A percentile compares a stretch with the other conserved stretches of the same genome.
These are phyloP conservation scores for Metridium senile DNA, from an alignment of 92 coral and sea anemone genomes.

Conservation along the genomic window DNA sequence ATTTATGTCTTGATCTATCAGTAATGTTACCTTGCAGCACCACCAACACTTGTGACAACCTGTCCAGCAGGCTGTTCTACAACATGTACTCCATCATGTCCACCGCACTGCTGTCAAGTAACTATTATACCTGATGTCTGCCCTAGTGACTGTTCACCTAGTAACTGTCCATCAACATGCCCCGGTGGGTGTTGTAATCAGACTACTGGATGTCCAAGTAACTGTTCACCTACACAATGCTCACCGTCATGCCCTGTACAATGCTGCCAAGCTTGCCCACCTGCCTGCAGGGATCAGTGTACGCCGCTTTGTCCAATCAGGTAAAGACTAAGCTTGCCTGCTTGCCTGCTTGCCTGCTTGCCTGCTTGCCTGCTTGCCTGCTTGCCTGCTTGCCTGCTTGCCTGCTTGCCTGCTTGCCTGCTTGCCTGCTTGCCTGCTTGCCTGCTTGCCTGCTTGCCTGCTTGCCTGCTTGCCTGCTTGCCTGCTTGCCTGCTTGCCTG, in stretches of 20 bases:
- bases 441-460: no score
- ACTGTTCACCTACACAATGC: constrained; percentile 46
- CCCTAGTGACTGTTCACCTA: constrained; percentile 37
- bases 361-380: no score
- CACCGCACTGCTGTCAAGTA: constrained; percentile 51
- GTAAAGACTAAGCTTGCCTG: not conserved
- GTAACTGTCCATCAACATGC: constrained; percentile 55
- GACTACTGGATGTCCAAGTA: constrained; percentile 39
- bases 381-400: no score
- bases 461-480: no score
- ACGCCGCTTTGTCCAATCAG: not conserved
- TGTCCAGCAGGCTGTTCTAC: constrained; percentile 45
- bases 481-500: no score
- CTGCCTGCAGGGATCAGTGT: not conserved
- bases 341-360: no score
- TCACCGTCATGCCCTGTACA: constrained; percentile 37
- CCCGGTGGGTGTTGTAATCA: constrained; percentile 13
- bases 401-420: no score
- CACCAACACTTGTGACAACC: constrained; percentile 9
- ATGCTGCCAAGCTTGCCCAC: not conserved
- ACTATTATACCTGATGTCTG: constrained; percentile 21
- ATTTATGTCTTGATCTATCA: no score
- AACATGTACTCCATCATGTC: constrained; percentile 27
- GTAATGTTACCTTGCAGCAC: no score
- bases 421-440: no score